Conservation (phyloP, 2,888 invertebrate genomes). For the Drosophila helvetica region DNA sequence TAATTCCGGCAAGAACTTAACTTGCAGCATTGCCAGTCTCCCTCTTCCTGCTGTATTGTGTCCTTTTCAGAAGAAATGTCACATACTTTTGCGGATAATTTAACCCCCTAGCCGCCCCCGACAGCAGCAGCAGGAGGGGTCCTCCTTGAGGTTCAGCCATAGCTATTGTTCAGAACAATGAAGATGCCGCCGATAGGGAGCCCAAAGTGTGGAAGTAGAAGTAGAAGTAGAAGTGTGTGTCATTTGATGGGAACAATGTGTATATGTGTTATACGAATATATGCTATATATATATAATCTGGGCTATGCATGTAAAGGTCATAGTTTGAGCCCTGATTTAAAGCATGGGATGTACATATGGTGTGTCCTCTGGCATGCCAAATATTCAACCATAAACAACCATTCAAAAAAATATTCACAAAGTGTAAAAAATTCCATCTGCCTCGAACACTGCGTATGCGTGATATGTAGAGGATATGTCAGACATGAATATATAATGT, state of each 20-base stretch:
- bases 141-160: constrained; percentile 14
- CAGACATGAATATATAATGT: constrained; percentile 57
- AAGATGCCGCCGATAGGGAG: constrained; percentile 40
- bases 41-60: constrained; percentile 9
- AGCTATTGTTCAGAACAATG: constrained; percentile 37
- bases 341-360: constrained; percentile 14
- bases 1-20: constrained; percentile 72
- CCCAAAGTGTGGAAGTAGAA: background rate
- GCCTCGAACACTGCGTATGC: constrained; percentile 56
- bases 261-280: background rate
- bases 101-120: background rate
- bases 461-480: constrained; percentile 43
- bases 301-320: constrained; percentile 10
- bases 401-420: constrained; percentile 16
- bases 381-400: constrained; percentile 10
- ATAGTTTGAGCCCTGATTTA: background rate
- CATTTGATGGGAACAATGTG: constrained; percentile 25
- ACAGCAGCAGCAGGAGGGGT: background rate
- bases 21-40: constrained; percentile 41
- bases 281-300: background rate
- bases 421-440: constrained; percentile 28
- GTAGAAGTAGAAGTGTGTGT: no score
- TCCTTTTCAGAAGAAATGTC: constrained; percentile 28
- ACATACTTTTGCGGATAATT: constrained; percentile 41
- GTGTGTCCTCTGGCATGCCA: constrained; percentile 4